Conservation (phyloP, 1,140 invertebrate genomes). For the Drosophila lacertosa region DNA sequence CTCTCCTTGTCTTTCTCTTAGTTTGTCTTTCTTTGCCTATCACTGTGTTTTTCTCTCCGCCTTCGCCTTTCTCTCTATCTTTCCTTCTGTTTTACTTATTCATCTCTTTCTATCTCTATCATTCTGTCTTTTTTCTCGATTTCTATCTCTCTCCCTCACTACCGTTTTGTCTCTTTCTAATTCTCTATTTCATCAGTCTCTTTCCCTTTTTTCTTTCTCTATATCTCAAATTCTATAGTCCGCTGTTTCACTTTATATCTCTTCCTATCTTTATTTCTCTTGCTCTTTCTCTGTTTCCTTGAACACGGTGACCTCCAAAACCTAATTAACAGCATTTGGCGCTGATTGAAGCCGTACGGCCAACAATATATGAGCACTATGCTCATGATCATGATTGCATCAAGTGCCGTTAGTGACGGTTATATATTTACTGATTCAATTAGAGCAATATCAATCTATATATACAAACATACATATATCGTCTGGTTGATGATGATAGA, state of each 20-base stretch:
- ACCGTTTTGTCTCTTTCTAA: no score
- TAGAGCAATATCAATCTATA: slow-evolving; percentile 19
- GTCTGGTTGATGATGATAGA: slow-evolving; percentile 52
- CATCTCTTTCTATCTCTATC: neutral
- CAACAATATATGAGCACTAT: slow-evolving; percentile 3
- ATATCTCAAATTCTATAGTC: no score
- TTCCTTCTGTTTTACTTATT: neutral
- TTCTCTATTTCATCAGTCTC: no score
- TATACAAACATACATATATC: no score
- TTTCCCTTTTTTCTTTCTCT: no score
- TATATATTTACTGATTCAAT: slow-evolving; percentile 46
- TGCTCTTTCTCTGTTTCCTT: neutral
- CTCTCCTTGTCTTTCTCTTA: neutral
- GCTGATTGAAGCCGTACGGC: slow-evolving; percentile 50
- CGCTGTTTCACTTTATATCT: no score
- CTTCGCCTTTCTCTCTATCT: neutral
- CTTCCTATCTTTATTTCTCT: neutral
- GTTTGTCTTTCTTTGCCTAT: neutral
- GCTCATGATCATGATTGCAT: neutral
- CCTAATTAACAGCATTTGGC: slow-evolving; percentile 66
- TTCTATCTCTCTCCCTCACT: neutral
- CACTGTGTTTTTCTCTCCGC: no score
- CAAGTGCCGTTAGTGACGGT: neutral
- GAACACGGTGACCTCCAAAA: slow-evolving; percentile 64
- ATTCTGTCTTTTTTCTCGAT: neutral